Percentiles rank a stretch among this genome's conserved stretches.
Conservation (phyloP, 35 echinoderm and acorn worm species). For the Acanthaster planci region DNA sequence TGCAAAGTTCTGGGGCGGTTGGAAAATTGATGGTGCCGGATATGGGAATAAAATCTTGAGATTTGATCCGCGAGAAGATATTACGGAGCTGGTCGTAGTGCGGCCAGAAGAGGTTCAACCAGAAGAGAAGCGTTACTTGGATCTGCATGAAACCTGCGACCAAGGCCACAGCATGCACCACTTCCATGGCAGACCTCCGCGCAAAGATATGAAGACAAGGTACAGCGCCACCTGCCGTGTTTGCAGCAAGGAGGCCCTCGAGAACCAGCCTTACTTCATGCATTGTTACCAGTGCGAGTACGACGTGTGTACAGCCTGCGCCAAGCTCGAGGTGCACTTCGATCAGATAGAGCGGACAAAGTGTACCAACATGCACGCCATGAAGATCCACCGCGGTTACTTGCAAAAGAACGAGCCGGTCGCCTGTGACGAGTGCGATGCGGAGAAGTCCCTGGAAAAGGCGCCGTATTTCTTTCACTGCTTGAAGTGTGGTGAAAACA, state of each 20-base stretch:
- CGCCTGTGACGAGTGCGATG: not conserved
- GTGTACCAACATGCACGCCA: slow-evolving; percentile 13
- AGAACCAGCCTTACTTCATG: slow-evolving; percentile 30
- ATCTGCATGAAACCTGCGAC: slow-evolving; percentile 22
- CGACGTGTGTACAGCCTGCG: slow-evolving; percentile 9
- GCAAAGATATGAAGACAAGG: slow-evolving; percentile 7
- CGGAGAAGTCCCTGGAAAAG: not conserved
- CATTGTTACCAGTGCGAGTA: slow-evolving; percentile 17
- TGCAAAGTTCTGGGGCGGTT: slow-evolving; percentile 22
- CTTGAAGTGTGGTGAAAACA: slow-evolving; percentile 14
- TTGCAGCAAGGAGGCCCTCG: slow-evolving; percentile 1
- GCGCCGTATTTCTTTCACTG: slow-evolving; percentile 18
- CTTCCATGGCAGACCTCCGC: slow-evolving; percentile 12
- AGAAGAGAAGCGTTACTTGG: slow-evolving; percentile 1
- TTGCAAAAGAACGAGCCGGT: not conserved
- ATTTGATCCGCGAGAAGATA: not conserved
- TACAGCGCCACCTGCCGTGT: slow-evolving; percentile 33
- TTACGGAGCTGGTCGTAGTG: slow-evolving; percentile 4
- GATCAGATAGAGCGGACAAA: slow-evolving; percentile 23
- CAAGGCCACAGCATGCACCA: slow-evolving; percentile 29
- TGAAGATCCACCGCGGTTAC: slow-evolving; percentile 23
- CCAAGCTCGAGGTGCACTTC: slow-evolving; percentile 17
- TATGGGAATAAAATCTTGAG: slow-evolving; percentile 9
- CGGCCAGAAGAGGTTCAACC: slow-evolving; percentile 5
- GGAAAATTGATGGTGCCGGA: slow-evolving; percentile 19